Evolutionary conservation across 1,140 invertebrate species (phyloP), one percentile per base, ranked within the genome.

Genomic region (Nymphalis io): DNA sequence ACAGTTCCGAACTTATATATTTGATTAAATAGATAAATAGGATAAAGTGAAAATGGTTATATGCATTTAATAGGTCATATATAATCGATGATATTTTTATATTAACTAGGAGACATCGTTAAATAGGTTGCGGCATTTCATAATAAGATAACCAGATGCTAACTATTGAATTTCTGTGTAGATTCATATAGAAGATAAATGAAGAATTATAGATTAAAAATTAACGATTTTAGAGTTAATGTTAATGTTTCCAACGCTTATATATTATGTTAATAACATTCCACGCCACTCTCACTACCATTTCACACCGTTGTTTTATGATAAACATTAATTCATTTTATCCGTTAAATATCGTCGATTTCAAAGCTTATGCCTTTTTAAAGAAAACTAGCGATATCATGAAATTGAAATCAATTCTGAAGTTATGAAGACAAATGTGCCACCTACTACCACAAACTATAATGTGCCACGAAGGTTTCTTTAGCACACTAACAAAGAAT

Each of bases 391-490:
- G 51, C 51, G 12, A 27, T 51, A 11, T 20, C 16, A 20, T 11
- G 16, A 48, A 48, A 18, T 48, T 55, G 13, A 55, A 55, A 55
- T 27, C 13, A 27, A 55, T 55, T 55, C 23, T 23, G 13, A 27
- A 15, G 0, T 55, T 23, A 15, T 55, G 12, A 15, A 5, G 23
- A 27, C 15, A 55, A 23, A 27, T 15, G 18, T 51, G 20, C 15
- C 6, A 51, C 46, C 10, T 18, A 51, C 46, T 20, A 51, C 44
- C 0, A 16, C n/a, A 48, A 16, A 51, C 46, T 20, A 51, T 20
- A 11, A 51, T 51, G 46, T 51, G 46, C 46, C 10, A 51, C 15
- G 10, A 42, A 51, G 11, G 46, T 51, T 51, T 51, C 16, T 5
- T 21, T 18, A 51, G 46, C 18, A 11, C 46, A 20, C 18, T 51